Base-by-base conservation (phyloP, 2,888 invertebrate genomes). In the Cerceris ruficornis region DNA sequence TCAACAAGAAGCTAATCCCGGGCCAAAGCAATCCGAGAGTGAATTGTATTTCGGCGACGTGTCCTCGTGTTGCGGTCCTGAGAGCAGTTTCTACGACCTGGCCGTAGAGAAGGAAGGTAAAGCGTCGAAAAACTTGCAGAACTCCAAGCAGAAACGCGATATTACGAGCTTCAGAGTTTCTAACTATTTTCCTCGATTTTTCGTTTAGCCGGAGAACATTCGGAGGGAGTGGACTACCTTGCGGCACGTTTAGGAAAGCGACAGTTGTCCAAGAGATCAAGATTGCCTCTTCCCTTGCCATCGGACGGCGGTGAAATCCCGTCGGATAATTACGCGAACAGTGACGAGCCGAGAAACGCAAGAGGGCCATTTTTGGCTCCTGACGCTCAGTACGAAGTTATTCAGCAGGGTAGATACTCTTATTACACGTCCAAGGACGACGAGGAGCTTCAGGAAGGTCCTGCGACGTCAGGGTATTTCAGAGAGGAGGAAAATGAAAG, bases 11-110 rank as follows among this genome's bases (percentile, higher is more conserved):
- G 62, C 89, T 15, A 95, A 95, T 84, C 93, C 94, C 81, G 93
- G 93, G 4, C 93, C 94, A 0, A 93, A 94, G 61, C 93, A 94
- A 93, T 94, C 96, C 0, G 97, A 97, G 88, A 96, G 96, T 0
- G 97, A 97, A 90, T 95, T 97, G 0, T 97, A 97, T 89, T 97
- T 97, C 88, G 97, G 97, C 0, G 97, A 97, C 85, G 97, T 97
- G 0, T 97, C 97, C 41, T 96, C 96, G 74, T 97, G 97, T 87
- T 97, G 97, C 87, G 94, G 94, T 0, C 94, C 94, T 7, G 94
- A 94, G 83, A 94, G 94, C 11, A 94, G 94, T 41, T 92, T 94
- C 52, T 94, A 95, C 82, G 94, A 94, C 82, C 93, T 94, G 85
- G 94, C 94, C 11, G 86, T 94, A 14, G 94, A 94, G 52, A 93